Percentiles rank a stretch among this genome's conserved stretches.
Evolutionary conservation across 2,113 vertebrate genomes (phyloP).

Genomic region (Tenrec ecaudatus): DNA sequence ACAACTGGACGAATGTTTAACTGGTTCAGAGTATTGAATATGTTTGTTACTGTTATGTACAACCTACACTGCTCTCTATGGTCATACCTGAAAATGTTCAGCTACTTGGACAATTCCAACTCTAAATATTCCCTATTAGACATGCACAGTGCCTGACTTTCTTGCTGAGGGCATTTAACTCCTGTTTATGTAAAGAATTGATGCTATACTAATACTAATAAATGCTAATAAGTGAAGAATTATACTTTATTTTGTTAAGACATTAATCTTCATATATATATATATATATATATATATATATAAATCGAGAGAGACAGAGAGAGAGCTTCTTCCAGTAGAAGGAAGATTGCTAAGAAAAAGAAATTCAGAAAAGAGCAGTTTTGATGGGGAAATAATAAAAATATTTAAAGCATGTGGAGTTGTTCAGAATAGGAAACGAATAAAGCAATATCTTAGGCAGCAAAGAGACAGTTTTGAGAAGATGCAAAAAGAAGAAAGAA

Average conservation of each 20-base stretch:
- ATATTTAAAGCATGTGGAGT: not conserved
- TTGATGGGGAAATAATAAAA: too few relatives aligned
- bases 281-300: not conserved
- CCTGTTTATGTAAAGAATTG: not conserved
- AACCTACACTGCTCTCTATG: not conserved
- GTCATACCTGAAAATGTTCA: slow-evolving; percentile 10
- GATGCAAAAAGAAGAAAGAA: not conserved
- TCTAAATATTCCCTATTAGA: not conserved
- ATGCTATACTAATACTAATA: too few relatives aligned
- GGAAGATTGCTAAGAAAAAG: slow-evolving; percentile 10
- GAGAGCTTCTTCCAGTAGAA: not conserved
- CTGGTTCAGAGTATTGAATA: not conserved
- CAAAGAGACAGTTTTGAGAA: slow-evolving; percentile 8
- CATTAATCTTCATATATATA: not conserved
- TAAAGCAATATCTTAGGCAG: not conserved
- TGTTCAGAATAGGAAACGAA: not conserved
- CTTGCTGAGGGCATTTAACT: not conserved
- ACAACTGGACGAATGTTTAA: not conserved
- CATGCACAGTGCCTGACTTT: not conserved
- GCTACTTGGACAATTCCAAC: not conserved
- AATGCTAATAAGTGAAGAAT: slow-evolving; percentile 5
- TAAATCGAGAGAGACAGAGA: not conserved
- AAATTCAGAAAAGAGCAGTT: not conserved
- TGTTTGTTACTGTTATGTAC: not conserved
- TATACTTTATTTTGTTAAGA: slow-evolving; percentile 1